A percentile compares a stretch with the other conserved stretches of the same genome.
phyloP scores from a whole-genome alignment of 2,113 vertebrate genomes.

The Nettapus auritus region DNA sequence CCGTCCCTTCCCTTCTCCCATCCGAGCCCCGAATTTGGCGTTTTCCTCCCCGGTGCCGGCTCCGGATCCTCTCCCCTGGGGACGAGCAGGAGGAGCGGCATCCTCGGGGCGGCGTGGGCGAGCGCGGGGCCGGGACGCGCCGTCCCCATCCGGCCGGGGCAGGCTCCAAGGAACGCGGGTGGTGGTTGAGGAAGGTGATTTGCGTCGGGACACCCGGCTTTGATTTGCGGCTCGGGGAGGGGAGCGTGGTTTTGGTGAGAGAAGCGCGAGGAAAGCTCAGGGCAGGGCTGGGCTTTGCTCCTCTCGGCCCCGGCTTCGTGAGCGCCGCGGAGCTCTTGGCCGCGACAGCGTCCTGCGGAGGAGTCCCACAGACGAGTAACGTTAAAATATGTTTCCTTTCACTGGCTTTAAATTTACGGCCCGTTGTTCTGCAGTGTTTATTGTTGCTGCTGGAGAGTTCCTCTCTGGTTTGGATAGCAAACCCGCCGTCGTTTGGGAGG shows the following conservation, averaged over 20 bases:
- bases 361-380: neutral
- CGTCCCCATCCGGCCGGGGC: accelerated
- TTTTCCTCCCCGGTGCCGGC: neutral
- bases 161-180: neutral
- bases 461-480: constrained; percentile 46
- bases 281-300: neutral
- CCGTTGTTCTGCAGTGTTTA: constrained; percentile 30
- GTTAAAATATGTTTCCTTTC: constrained; percentile 43
- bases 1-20: neutral
- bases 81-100: too few relatives aligned
- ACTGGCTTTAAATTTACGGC: neutral
- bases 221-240: neutral
- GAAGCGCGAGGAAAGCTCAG: accelerated
- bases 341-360: neutral
- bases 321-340: neutral
- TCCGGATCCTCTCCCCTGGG: too few relatives aligned
- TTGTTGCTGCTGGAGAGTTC: constrained; percentile 58
- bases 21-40: accelerated
- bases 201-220: neutral
- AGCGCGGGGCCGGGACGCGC: accelerated
- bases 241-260: neutral
- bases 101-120: too few relatives aligned
- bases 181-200: neutral
- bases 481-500: neutral
- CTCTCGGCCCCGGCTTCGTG: neutral